Percentiles rank a stretch among this genome's conserved stretches.
Conservation (phyloP, 2,888 invertebrate genomes). For the Heliconius aoede region DNA sequence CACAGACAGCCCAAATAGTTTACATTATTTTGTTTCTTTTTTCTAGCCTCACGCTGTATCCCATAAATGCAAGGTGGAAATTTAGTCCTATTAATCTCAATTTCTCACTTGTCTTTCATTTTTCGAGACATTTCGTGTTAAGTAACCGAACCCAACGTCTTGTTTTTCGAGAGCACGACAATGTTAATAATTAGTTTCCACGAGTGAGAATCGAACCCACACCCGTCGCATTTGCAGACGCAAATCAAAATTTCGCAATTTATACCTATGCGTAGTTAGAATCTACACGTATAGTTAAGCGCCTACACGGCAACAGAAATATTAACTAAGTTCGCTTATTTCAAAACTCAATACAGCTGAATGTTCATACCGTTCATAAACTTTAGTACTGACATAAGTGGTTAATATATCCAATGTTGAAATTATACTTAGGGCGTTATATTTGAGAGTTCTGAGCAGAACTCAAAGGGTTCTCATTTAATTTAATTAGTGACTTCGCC, state of each 20-base stretch:
- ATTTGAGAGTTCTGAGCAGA: slow-evolving; percentile 18
- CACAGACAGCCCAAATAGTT: not conserved
- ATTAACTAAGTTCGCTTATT: not conserved
- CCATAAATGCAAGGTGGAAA: too few species aligned
- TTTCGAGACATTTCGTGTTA: not conserved
- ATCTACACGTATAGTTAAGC: too few species aligned
- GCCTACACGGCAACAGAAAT: not conserved
- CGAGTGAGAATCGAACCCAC: too few species aligned
- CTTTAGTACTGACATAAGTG: slow-evolving; percentile 20
- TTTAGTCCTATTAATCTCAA: too few species aligned
- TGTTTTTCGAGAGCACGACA: not conserved
- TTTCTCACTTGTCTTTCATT: not conserved
- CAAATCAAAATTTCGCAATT: too few species aligned
- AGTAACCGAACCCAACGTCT: not conserved
- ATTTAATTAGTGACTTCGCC: slow-evolving; percentile 41
- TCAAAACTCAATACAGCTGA: not conserved
- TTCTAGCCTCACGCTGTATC: too few species aligned
- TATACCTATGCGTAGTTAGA: too few species aligned
- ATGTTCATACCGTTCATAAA: slow-evolving; percentile 12
- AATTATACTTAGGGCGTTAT: slow-evolving; percentile 22
- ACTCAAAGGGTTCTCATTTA: slow-evolving; percentile 33
- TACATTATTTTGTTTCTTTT: not conserved
- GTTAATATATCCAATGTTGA: slow-evolving; percentile 19
- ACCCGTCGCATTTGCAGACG: too few species aligned
- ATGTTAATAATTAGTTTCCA: too few species aligned